A percentile compares a stretch with the other conserved stretches of the same genome.
Evolutionary conservation across 2,888 invertebrate species (phyloP).

Genomic region (Tachina fera): DNA sequence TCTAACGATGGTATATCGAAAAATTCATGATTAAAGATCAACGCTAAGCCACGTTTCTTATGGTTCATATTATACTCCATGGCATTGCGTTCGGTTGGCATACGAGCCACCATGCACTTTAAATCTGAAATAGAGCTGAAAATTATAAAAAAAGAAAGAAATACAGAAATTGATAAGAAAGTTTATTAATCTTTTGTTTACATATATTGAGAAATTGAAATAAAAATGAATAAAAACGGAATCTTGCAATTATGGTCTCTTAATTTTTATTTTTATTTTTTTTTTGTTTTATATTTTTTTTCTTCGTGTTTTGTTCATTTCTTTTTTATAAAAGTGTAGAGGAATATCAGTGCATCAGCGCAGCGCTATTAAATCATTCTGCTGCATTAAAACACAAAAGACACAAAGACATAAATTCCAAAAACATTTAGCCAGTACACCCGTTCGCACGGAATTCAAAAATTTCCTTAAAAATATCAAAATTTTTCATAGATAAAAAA

Average conservation of each 20-base stretch:
- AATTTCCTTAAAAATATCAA: too few relatives aligned
- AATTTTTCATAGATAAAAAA: too few relatives aligned
- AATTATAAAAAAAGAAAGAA: slow-evolving; percentile 13
- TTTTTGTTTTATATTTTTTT: too few relatives aligned
- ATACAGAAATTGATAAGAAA: slow-evolving; percentile 12
- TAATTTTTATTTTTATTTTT: not conserved
- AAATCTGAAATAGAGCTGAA: slow-evolving; percentile 58
- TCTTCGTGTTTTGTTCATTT: too few relatives aligned
- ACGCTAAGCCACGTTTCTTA: slow-evolving; percentile 90
- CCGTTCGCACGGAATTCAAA: too few relatives aligned
- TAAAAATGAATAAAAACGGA: not conserved
- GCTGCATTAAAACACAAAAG: too few relatives aligned
- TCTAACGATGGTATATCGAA: slow-evolving; percentile 90
- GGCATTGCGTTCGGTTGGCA: slow-evolving; percentile 88
- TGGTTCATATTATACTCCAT: slow-evolving; percentile 94
- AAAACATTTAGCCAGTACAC: too few relatives aligned
- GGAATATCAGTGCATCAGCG: too few relatives aligned
- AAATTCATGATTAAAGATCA: slow-evolving; percentile 95
- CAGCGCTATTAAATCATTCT: too few relatives aligned
- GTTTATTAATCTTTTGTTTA: slow-evolving; percentile 1
- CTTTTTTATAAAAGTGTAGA: too few relatives aligned
- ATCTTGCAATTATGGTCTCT: not conserved
- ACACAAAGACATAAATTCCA: too few relatives aligned
- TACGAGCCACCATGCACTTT: slow-evolving; percentile 82
- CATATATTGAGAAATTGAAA: not conserved